Evolutionary conservation across 2,113 vertebrate species (phyloP).

Genomic region (Cololabis saira): DNA sequence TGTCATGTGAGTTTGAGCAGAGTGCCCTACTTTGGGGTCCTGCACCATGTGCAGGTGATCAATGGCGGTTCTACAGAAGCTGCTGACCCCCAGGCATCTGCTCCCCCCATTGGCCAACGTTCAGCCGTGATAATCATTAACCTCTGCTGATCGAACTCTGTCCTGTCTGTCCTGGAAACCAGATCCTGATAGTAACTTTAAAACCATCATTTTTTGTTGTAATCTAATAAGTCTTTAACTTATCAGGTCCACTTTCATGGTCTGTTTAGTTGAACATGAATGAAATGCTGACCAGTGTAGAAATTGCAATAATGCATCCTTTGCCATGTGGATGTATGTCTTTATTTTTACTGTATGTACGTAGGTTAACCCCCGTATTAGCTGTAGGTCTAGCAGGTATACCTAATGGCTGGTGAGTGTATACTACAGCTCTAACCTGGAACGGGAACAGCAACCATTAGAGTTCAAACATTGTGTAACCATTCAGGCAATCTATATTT

Average conservation of each 20-base stretch:
- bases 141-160: constrained; percentile 43
- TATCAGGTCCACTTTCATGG: background rate
- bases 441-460: background rate
- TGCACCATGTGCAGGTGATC: constrained; percentile 44
- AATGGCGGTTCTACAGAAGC: constrained; percentile 58
- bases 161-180: constrained; percentile 37
- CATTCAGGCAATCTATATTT: constrained; percentile 2
- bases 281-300: background rate
- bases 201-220: too few relatives aligned
- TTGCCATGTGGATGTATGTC: background rate
- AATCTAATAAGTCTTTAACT: too few relatives aligned
- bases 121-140: constrained; percentile 72
- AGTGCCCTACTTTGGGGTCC: constrained; percentile 34
- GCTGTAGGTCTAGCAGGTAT: too few relatives aligned
- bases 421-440: background rate
- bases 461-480: constrained; percentile 47
- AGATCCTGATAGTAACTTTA: background rate
- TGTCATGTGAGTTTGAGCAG: constrained; percentile 4
- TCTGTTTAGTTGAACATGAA: background rate
- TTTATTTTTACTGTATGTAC: too few relatives aligned
- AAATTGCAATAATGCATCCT: background rate
- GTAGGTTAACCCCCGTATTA: too few relatives aligned
- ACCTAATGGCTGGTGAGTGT: background rate
- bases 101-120: constrained; percentile 47
- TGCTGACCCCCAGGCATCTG: constrained; percentile 45